phyloP scores from a whole-genome alignment of 1,140 invertebrate genomes.

The Aphelenchoides besseyi region DNA sequence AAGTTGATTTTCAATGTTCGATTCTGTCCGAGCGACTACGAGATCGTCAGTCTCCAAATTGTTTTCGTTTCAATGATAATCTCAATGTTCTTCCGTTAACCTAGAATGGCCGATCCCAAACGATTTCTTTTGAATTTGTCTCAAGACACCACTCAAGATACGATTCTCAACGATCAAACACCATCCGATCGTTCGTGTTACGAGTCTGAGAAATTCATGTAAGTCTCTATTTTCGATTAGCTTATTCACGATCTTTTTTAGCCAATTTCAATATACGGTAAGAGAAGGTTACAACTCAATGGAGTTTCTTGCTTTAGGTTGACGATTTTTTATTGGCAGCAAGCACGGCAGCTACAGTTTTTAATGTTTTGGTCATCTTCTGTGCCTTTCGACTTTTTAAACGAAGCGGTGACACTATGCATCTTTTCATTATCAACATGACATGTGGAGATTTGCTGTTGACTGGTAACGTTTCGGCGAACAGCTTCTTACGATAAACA shows the following conservation, averaged over 20 bases:
- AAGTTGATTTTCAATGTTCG: not conserved
- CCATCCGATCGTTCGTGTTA: not conserved
- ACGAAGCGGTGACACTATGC: conserved; percentile 62
- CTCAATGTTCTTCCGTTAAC: no score
- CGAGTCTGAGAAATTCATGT: conserved; percentile 5
- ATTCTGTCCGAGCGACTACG: not conserved
- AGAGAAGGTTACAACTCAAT: not conserved
- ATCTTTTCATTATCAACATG: conserved; percentile 62
- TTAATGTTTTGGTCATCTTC: conserved; percentile 61
- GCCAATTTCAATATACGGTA: conserved; percentile 13
- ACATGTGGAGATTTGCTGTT: conserved; percentile 60
- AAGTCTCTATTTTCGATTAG: no score
- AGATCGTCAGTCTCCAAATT: no score
- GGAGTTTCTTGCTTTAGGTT: conserved; percentile 42
- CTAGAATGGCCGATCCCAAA: not conserved
- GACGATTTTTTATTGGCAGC: conserved; percentile 59
- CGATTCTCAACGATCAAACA: not conserved
- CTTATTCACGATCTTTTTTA: no score
- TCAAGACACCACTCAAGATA: not conserved
- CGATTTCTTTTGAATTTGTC: not conserved
- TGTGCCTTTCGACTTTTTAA: conserved; percentile 63
- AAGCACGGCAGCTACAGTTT: conserved; percentile 57
- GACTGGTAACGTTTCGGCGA: conserved; percentile 53
- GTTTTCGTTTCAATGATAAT: not conserved
- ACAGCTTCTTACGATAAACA: no score